Evolutionary conservation across 2,797 vertebrate species (phyloP).

Genomic region (Octomys mimax): DNA sequence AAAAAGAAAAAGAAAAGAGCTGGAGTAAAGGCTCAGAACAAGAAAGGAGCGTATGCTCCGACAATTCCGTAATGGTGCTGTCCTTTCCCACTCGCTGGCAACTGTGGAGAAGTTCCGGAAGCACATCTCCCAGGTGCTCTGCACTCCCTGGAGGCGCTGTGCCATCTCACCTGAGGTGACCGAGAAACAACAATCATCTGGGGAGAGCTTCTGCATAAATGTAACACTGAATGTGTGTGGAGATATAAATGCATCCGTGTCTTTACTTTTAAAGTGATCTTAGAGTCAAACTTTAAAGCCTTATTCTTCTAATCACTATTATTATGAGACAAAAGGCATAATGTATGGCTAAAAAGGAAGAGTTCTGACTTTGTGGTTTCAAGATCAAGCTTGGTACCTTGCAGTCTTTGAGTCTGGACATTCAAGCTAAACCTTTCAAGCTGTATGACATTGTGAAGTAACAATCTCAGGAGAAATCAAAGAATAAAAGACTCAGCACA

Average conservation of each 20-base stretch:
- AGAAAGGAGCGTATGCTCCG: background rate
- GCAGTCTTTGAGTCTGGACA: constrained; percentile 67
- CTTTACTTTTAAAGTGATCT: background rate
- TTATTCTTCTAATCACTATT: constrained; percentile 54
- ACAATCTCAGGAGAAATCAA: constrained; percentile 77
- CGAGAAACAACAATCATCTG: background rate
- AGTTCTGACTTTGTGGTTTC: constrained; percentile 69
- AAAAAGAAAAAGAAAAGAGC: background rate
- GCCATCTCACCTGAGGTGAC: background rate
- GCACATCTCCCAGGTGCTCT: background rate
- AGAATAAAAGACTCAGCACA: constrained; percentile 70
- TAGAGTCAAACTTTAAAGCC: background rate
- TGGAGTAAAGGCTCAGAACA: background rate
- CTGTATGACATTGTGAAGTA: constrained; percentile 72
- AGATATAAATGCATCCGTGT: background rate
- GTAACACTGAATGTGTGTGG: background rate
- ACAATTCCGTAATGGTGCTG: background rate
- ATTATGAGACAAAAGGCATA: background rate
- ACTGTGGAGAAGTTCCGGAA: background rate
- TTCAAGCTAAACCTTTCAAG: constrained; percentile 69
- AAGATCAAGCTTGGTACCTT: constrained; percentile 59
- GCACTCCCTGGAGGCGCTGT: background rate
- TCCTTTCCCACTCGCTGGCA: background rate
- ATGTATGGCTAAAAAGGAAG: constrained; percentile 24
- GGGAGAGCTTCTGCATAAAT: background rate